Percentiles rank a stretch among this genome's conserved stretches.
phyloP scores from a whole-genome alignment of 2,888 invertebrate species.

The Limnephilus marmoratus region DNA sequence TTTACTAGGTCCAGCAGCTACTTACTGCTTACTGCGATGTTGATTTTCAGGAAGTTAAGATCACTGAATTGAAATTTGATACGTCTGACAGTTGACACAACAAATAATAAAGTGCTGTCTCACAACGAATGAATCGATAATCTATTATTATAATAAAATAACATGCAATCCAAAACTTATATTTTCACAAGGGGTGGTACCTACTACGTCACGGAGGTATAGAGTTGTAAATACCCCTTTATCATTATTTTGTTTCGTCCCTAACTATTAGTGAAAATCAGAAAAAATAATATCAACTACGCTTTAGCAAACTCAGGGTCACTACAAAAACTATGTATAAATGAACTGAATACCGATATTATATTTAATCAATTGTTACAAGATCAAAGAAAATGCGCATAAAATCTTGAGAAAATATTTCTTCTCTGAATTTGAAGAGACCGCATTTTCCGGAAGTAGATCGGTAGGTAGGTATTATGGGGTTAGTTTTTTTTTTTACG shows the following conservation, averaged over 20 bases:
- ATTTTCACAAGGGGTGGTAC: not conserved
- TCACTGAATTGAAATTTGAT: slow-evolving; percentile 2
- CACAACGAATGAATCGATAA: not conserved
- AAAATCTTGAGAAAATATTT: not conserved
- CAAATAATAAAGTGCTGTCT: not conserved
- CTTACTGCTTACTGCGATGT: not conserved
- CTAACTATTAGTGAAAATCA: not conserved
- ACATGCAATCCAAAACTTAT: not conserved
- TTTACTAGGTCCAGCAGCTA: not conserved
- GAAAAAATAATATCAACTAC: not conserved
- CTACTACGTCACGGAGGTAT: not conserved
- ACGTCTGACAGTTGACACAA: not conserved
- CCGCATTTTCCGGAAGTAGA: not conserved
- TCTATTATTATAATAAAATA: not conserved
- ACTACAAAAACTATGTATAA: not conserved
- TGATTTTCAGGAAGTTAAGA: not conserved
- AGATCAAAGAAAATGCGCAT: not conserved
- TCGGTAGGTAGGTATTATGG: not conserved
- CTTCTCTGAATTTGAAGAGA: not conserved
- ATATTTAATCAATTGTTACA: not conserved
- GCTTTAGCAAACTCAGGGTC: not conserved
- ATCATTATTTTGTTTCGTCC: not conserved
- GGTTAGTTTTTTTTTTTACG: not conserved
- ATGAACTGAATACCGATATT: not conserved
- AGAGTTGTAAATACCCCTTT: not conserved